Percentiles rank a stretch among this genome's conserved stretches.
Evolutionary conservation across 2,113 vertebrate species (phyloP).

Genomic region (Falco punctatus): DNA sequence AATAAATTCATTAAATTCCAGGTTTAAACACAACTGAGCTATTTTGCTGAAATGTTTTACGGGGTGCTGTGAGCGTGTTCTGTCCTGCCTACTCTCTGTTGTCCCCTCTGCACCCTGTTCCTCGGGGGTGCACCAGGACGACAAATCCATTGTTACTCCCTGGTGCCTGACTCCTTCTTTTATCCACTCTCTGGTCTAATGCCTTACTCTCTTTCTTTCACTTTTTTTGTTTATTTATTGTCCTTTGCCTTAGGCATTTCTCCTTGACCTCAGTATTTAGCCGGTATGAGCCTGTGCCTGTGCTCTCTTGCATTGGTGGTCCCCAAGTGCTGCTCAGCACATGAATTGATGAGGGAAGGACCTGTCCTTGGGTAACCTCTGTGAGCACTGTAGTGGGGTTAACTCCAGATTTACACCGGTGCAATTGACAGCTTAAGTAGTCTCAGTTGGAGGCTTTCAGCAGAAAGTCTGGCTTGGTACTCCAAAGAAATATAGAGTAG

Average conservation of each 20-base stretch:
- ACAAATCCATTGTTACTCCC: neutral
- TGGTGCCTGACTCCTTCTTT: neutral
- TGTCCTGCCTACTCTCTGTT: neutral
- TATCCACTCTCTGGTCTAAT: neutral
- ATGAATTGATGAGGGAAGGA: neutral
- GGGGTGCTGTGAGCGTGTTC: neutral
- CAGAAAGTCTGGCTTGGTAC: neutral
- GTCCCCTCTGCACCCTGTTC: neutral
- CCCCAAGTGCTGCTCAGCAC: neutral
- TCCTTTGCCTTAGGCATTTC: neutral
- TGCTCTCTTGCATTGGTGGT: neutral
- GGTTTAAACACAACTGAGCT: neutral
- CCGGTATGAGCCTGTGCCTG: neutral
- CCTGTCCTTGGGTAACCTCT: neutral
- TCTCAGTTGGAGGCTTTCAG: neutral
- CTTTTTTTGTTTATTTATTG: neutral
- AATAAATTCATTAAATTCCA: neutral
- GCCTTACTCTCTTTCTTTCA: neutral
- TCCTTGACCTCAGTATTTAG: neutral
- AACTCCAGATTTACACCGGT: neutral
- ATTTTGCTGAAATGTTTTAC: neutral
- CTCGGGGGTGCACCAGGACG: fast-evolving
- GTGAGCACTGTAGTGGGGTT: neutral
- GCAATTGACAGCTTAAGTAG: neutral
- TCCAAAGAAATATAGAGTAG: neutral